phyloP scores from a whole-genome alignment of 2,113 vertebrate genomes.

The Lota lota region DNA sequence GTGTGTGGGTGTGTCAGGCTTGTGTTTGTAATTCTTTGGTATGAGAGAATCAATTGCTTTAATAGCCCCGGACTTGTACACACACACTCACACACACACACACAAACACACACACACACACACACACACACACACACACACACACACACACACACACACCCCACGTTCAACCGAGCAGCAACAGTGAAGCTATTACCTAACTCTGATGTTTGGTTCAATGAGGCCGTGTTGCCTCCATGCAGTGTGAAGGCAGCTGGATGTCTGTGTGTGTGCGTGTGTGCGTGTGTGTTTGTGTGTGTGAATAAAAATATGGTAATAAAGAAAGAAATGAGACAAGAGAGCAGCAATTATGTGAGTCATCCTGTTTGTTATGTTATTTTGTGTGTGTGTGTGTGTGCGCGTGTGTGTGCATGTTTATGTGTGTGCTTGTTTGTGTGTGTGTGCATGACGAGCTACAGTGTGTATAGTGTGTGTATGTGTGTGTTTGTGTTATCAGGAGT shows the following conservation, averaged over 20 bases:
- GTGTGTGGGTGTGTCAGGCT: conserved; percentile 9
- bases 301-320: not conserved
- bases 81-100: not conserved
- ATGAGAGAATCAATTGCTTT: conserved; percentile 36
- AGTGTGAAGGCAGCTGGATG: conserved; percentile 1
- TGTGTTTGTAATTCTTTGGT: conserved; percentile 17
- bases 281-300: conserved; percentile 18
- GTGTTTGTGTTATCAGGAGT: not conserved
- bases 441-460: too few relatives aligned
- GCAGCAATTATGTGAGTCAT: too few relatives aligned
- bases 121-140: not conserved
- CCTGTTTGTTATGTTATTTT: too few relatives aligned
- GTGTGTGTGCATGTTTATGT: not conserved
- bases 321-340: too few relatives aligned
- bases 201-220: conserved; percentile 34
- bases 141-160: too few relatives aligned
- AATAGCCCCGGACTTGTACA: not conserved
- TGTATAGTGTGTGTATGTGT: not conserved
- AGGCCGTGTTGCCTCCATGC: conserved; percentile 25
- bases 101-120: not conserved
- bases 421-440: not conserved
- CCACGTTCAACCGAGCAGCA: conserved; percentile 5
- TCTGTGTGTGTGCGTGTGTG: conserved; percentile 16
- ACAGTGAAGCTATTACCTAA: conserved; percentile 49
- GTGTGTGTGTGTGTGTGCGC: not conserved